Conservation (phyloP, 2,888 invertebrate genomes). For the Dexiosoma caninum region DNA sequence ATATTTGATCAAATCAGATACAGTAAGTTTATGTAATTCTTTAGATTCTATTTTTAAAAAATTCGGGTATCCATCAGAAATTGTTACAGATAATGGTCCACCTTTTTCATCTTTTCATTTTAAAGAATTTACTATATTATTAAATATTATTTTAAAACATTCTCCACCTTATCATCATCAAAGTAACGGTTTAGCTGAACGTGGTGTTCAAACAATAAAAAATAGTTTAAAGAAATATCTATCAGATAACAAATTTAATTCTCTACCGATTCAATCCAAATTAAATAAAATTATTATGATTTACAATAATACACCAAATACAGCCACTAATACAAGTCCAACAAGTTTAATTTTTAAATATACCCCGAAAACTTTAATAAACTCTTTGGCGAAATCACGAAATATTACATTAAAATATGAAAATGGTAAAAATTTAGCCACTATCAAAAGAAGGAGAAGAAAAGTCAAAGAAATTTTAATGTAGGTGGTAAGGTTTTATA, state of each 20-base stretch:
- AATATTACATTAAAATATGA: neutral
- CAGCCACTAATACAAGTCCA: slow-evolving; percentile 17
- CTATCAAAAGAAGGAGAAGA: too few species aligned
- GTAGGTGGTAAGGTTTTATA: slow-evolving; percentile 15
- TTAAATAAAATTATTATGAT: slow-evolving; percentile 14
- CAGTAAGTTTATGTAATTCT: slow-evolving; percentile 1
- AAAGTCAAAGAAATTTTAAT: neutral
- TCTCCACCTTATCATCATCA: slow-evolving; percentile 63
- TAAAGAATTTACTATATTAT: slow-evolving; percentile 3
- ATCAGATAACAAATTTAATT: neutral
- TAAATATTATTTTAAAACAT: slow-evolving; percentile 52
- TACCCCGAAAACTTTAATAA: slow-evolving; percentile 3
- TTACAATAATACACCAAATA: slow-evolving; percentile 8
- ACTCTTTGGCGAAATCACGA: neutral
- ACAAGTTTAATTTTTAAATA: slow-evolving; percentile 18
- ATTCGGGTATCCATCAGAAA: slow-evolving; percentile 39
- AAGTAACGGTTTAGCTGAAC: slow-evolving; percentile 52
- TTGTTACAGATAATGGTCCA: slow-evolving; percentile 52
- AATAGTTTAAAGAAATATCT: slow-evolving; percentile 42
- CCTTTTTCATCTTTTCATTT: slow-evolving; percentile 36
- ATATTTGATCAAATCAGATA: neutral
- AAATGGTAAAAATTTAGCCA: neutral
- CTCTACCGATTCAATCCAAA: slow-evolving; percentile 14
- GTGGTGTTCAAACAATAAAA: slow-evolving; percentile 65
- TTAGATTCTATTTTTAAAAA: slow-evolving; percentile 35